These are phyloP conservation scores for Otocyon megalotis DNA, from an alignment of 2,113 vertebrate species.

Conservation along the genomic window DNA sequence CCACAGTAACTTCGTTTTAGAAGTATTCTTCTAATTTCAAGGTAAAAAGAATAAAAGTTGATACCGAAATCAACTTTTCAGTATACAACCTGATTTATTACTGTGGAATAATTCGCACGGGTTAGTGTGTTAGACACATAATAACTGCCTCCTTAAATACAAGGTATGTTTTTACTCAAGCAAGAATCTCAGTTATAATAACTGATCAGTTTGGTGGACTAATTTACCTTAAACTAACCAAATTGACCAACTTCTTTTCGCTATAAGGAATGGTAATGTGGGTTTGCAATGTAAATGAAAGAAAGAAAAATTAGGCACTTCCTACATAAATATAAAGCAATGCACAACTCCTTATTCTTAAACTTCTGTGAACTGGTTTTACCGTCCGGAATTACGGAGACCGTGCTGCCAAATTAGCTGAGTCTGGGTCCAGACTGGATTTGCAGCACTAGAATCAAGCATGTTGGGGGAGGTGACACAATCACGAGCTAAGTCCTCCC, in stretches of 20 bases:
- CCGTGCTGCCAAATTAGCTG: background rate
- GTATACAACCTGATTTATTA: conserved; percentile 49
- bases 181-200: conserved; percentile 51
- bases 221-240: conserved; percentile 64
- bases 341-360: conserved; percentile 23
- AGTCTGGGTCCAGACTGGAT: conserved; percentile 33
- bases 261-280: conserved; percentile 9
- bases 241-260: conserved; percentile 30
- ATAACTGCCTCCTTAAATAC: conserved; percentile 18
- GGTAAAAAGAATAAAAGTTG: conserved; percentile 50
- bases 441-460: conserved; percentile 59
- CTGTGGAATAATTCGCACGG: conserved; percentile 23
- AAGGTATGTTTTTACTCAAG: conserved; percentile 45
- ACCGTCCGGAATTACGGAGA: background rate
- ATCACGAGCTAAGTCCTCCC: background rate
- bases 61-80: conserved; percentile 52
- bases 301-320: conserved; percentile 46
- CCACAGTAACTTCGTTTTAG: conserved; percentile 57
- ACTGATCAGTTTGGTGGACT: conserved; percentile 31
- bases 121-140: background rate
- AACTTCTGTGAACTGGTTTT: conserved; percentile 35
- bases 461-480: conserved; percentile 35
- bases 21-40: conserved; percentile 58
- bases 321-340: conserved; percentile 52
- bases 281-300: conserved; percentile 45